Base-by-base conservation (phyloP, 2,888 invertebrate species). In the Crematogaster levior region DNA sequence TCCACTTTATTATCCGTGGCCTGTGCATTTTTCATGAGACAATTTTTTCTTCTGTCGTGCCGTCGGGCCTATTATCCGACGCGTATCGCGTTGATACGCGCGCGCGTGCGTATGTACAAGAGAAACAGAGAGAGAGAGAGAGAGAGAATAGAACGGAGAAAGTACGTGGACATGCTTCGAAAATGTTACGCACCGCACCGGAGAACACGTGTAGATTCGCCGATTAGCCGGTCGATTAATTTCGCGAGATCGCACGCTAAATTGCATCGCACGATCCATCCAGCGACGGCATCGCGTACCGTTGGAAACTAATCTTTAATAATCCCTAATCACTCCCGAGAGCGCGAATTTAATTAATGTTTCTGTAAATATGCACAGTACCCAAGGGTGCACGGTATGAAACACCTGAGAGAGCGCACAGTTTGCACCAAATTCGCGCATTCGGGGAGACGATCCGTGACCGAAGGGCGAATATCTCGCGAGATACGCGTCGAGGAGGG, bases 11-110 rank as follows among this genome's bases (percentile, higher is more conserved):
- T 89, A 88, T 84, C 86, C 84, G 84, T 75, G 58, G 79, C 81
- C 79, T 83, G 89, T 92, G 89, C 92, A 92, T 92, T 90, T 92
- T 92, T 92, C 91, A 92, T 92, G 91, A 90, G 90, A 92, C 89
- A 90, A 91, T 92, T 92, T 92, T 87, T 90, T 89, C 86, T 90
- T 89, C 86, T 92, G 89, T 87, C 92, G 92, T 92, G 92, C 84
- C 88, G 86, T 86, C 85, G 84, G n/a, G 72, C 82, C 88, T 88
- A 90, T 92, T 92, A 91, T 91, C 86, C 77, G 86, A 75, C 90
- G 84, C 83, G 85, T 89, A 86, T 91, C 85, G 84, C 85, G 82
- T 58, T 74, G 80, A 68, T 56, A 80, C 48, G 63, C 77, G 65
- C 53, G 63, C 68, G 81, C 53, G 40, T 40, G 43, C 43, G 7